Conservation (phyloP, 1,140 invertebrate genomes). For the Ceratosolen fusciceps region DNA sequence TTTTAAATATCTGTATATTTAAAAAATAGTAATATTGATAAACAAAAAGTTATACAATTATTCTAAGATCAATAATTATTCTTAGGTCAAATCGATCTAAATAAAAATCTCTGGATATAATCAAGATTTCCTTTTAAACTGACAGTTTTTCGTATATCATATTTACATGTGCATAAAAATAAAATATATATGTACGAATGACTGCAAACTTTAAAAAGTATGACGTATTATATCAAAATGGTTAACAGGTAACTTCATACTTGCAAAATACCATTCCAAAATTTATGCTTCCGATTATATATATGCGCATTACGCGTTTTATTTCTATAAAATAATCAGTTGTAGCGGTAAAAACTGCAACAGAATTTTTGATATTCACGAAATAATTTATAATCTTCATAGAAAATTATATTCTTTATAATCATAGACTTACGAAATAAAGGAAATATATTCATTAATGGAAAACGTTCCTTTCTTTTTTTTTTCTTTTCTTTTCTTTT, state of each 20-base stretch:
- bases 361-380: constrained; percentile 20
- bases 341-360: constrained; percentile 21
- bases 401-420: constrained; percentile 41
- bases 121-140: constrained; percentile 34
- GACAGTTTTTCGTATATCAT: constrained; percentile 41
- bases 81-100: constrained; percentile 12
- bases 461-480: constrained; percentile 27
- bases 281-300: constrained; percentile 23
- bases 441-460: constrained; percentile 30
- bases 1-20: constrained; percentile 32
- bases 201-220: constrained; percentile 35
- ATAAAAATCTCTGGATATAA: constrained; percentile 30
- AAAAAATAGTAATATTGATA: constrained; percentile 13
- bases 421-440: constrained; percentile 32
- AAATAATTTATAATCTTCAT: constrained; percentile 25
- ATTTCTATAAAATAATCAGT: constrained; percentile 2
- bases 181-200: constrained; percentile 44
- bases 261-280: constrained; percentile 11
- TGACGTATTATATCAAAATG: constrained; percentile 32
- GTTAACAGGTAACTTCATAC: constrained; percentile 19
- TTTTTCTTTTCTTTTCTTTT: too few relatives aligned
- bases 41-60: background rate
- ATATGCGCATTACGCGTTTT: constrained; percentile 4
- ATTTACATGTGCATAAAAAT: constrained; percentile 46
- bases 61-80: too few relatives aligned